Conservation (phyloP, 2,888 invertebrate species). For the Archaeoteleia sp. region DNA sequence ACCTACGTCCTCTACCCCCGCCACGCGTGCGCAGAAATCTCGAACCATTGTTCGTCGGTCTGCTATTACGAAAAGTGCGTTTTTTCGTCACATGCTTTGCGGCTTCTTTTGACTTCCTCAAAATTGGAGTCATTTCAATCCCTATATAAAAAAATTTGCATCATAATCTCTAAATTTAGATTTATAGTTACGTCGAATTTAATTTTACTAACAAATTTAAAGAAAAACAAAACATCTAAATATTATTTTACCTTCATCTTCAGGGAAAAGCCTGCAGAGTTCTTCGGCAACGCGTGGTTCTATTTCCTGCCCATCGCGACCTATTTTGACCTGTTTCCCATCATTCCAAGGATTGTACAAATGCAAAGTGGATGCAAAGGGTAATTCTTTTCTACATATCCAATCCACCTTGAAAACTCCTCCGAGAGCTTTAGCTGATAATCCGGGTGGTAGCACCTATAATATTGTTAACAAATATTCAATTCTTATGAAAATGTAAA, state of each 20-base stretch:
- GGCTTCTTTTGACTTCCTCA: slow-evolving; percentile 90
- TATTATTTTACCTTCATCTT: slow-evolving; percentile 83
- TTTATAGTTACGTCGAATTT: slow-evolving; percentile 7
- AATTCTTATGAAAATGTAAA: too few species aligned
- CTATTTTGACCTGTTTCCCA: slow-evolving; percentile 98
- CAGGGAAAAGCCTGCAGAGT: slow-evolving; percentile 93
- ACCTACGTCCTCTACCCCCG: slow-evolving; percentile 76
- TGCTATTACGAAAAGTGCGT: slow-evolving; percentile 66
- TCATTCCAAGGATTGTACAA: slow-evolving; percentile 99
- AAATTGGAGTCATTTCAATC: slow-evolving; percentile 90
- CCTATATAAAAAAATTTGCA: too few species aligned
- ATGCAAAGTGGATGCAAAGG: slow-evolving; percentile 93
- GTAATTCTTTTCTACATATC: slow-evolving; percentile 95
- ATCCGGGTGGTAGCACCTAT: slow-evolving; percentile 88
- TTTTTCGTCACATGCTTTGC: slow-evolving; percentile 80
- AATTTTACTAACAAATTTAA: slow-evolving; percentile 5
- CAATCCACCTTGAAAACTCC: slow-evolving; percentile 98
- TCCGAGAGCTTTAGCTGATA: slow-evolving; percentile 93
- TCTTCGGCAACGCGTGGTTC: slow-evolving; percentile 97
- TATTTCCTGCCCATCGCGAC: slow-evolving; percentile 98
- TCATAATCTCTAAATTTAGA: background rate
- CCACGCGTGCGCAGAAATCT: slow-evolving; percentile 70
- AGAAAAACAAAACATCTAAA: slow-evolving; percentile 1
- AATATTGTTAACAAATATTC: too few species aligned
- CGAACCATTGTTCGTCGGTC: slow-evolving; percentile 63